Evolutionary conservation across 2,113 vertebrate genomes (phyloP).

Genomic region (Vidua chalybeata): DNA sequence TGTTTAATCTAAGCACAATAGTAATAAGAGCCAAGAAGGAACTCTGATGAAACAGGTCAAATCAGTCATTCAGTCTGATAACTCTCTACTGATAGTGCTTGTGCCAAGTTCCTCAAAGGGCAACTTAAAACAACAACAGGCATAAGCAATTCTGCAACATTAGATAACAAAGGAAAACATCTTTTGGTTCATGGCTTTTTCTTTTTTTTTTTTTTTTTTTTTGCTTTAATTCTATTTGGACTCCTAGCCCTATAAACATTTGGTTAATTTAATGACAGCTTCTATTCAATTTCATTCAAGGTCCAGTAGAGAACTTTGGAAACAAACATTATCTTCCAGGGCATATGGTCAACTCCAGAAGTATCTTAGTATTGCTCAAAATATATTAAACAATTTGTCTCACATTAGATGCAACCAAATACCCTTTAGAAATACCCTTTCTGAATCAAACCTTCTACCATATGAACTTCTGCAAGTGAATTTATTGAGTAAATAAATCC

Average conservation of each 20-base stretch:
- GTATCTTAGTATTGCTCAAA: background rate
- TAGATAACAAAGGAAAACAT: background rate
- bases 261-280: background rate
- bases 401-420: background rate
- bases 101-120: background rate
- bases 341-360: background rate
- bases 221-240: background rate
- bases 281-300: background rate
- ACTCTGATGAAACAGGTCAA: background rate
- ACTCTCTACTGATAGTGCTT: background rate
- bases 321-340: background rate
- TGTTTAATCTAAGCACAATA: slow-evolving; percentile 2
- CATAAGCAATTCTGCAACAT: background rate
- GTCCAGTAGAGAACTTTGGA: background rate
- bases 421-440: background rate
- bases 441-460: background rate
- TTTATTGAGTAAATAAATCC: slow-evolving; percentile 35
- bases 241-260: background rate
- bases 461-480: background rate
- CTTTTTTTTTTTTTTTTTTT: background rate
- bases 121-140: background rate
- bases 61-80: background rate
- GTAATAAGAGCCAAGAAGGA: background rate
- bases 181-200: background rate
- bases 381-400: slow-evolving; percentile 37